These are phyloP conservation scores for Ciconia nigra DNA, from an alignment of 2,797 vertebrate species.

Conservation along the genomic window DNA sequence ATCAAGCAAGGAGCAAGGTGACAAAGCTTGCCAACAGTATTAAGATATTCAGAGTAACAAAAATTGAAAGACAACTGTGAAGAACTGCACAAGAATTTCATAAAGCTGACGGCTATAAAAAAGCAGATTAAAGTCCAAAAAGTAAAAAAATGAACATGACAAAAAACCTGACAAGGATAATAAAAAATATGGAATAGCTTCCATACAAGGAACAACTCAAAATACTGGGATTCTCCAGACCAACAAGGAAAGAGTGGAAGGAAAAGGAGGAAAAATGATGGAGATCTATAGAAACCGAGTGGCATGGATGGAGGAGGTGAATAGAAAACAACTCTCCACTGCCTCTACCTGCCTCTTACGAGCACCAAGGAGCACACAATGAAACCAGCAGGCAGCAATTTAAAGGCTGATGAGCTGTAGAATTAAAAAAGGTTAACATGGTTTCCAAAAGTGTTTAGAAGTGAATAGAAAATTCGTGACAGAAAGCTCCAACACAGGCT, in stretches of 20 bases:
- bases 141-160: not conserved
- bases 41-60: not conserved
- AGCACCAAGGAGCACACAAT: not conserved
- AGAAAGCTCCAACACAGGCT: not conserved
- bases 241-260: not conserved
- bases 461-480: not conserved
- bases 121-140: not conserved
- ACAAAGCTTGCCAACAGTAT: not conserved
- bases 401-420: not conserved
- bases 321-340: not conserved
- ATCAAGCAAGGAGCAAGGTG: not conserved
- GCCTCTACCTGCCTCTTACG: not conserved
- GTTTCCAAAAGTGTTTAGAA: not conserved
- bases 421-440: not conserved
- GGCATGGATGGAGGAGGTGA: not conserved
- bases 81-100: not conserved
- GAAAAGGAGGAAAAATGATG: not conserved
- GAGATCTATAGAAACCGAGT: not conserved
- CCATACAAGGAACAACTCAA: not conserved
- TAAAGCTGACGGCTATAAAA: not conserved
- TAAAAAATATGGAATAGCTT: not conserved
- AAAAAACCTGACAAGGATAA: not conserved
- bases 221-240: not conserved
- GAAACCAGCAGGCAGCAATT: not conserved
- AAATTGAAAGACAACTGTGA: not conserved